Evolutionary conservation across 2,113 vertebrate genomes (phyloP).

Genomic region (Callipepla squamata): DNA sequence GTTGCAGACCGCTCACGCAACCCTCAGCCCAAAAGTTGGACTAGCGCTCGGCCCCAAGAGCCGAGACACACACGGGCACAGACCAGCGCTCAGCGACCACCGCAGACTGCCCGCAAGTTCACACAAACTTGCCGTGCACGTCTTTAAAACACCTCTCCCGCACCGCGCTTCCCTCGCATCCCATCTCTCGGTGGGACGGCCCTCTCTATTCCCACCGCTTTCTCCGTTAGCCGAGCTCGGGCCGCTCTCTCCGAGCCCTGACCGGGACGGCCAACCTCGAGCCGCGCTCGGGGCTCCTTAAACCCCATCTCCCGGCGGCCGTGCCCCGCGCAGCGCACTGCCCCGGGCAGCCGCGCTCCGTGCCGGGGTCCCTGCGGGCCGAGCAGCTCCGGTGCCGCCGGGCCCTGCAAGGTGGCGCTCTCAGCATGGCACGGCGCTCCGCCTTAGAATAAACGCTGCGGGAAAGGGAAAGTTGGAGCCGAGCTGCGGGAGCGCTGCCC

Average conservation of each 20-base stretch:
- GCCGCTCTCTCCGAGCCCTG: too few relatives aligned
- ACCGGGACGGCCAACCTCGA: neutral
- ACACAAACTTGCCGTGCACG: conserved; percentile 28
- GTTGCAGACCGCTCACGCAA: conserved; percentile 26
- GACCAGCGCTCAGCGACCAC: conserved; percentile 24
- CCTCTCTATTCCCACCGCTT: neutral
- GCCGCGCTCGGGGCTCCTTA: neutral
- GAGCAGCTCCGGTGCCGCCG: conserved; percentile 60
- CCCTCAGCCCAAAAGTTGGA: conserved; percentile 44
- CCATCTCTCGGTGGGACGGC: neutral
- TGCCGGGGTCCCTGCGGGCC: conserved; percentile 5
- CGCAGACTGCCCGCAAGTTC: conserved; percentile 40
- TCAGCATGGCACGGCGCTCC: neutral
- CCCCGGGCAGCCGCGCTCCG: conserved; percentile 14
- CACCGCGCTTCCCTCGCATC: neutral
- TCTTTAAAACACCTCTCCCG: conserved; percentile 5
- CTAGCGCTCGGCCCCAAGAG: neutral
- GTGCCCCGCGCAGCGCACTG: neutral
- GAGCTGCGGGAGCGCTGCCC: neutral
- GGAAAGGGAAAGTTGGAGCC: conserved; percentile 58
- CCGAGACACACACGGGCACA: neutral
- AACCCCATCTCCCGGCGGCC: neutral
- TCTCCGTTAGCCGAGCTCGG: neutral
- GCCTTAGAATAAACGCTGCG: neutral
- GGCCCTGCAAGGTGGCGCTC: conserved; percentile 83